Conservation (phyloP, 2,888 invertebrate species). For the Psylliodes chrysocephalus region DNA sequence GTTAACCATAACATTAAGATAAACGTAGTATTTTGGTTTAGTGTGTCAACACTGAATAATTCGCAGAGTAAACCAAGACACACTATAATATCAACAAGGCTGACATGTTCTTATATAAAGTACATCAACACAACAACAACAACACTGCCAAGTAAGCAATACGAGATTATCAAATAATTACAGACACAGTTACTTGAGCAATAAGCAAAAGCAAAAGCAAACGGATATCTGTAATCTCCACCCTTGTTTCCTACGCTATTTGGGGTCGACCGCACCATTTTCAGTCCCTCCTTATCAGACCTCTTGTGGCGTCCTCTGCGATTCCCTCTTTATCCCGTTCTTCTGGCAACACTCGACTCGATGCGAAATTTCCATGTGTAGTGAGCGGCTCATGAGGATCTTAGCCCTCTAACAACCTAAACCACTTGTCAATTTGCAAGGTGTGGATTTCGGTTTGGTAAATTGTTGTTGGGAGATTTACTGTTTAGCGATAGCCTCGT, state of each 20-base stretch:
- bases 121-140: conserved; percentile 23
- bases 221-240: conserved; percentile 62
- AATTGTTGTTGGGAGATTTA: conserved; percentile 54
- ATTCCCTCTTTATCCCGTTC: conserved; percentile 55
- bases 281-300: conserved; percentile 55
- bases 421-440: conserved; percentile 59
- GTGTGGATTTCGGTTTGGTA: conserved; percentile 54
- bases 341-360: conserved; percentile 57
- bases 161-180: conserved; percentile 59
- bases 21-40: background rate
- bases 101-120: too few species aligned
- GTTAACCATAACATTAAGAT: too few species aligned
- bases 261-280: conserved; percentile 62
- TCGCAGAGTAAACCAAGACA: conserved; percentile 3
- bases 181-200: conserved; percentile 58
- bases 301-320: conserved; percentile 49
- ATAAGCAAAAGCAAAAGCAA: conserved; percentile 56
- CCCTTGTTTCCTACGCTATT: conserved; percentile 63
- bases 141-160: conserved; percentile 39
- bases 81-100: too few species aligned
- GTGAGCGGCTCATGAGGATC: conserved; percentile 52
- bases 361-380: conserved; percentile 58
- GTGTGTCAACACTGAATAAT: conserved; percentile 23
- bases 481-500: conserved; percentile 42
- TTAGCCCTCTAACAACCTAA: conserved; percentile 51